Evolutionary conservation across 2,113 vertebrate species (phyloP), one percentile per base, ranked within the genome.

Genomic region (Rhinopomastus cyanomelas): DNA sequence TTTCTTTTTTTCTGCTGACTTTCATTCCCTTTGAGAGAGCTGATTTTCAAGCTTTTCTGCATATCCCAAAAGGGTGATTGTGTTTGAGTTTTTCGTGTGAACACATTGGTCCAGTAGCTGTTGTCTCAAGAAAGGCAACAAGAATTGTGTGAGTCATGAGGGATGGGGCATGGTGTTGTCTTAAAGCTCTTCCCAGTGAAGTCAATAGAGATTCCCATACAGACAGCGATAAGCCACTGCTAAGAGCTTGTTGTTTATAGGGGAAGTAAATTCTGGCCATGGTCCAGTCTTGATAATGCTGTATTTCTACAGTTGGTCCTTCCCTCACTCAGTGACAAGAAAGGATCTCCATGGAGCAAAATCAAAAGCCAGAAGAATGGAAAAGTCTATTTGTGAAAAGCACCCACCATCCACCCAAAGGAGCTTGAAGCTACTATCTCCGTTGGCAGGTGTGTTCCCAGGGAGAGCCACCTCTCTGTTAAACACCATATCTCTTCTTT

Each of bases 41-140:
- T 85, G 64, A 88, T 94, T 92, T 91, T 89, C 52, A 85, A 83
- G 78, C 16, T 92, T 83, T 88, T 81, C 73, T 89, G 66, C 71
- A 62, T 69, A 85, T 22, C 51, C 22, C 11, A 10, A 44, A 66
- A 19, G 34, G 53, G 39, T 90, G 92, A 92, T 94, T 78, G 55
- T 77, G 91, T 94, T 74, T 90, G 61, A 72, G 90, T 89, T 93
- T 95, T 86, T 66, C 71, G 16, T 48, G 36, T 78, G 85, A 83
- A 80, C 73, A 65, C 1, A 0, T 71, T 60, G 91, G 81, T 59
- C 62, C 46, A 49, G 69, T 67, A 90, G 51, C 42, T 16, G 34
- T 29, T 74, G 80, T 76, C 92, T 87, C 64, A 90, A 91, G 74
- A 86, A 79, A 75, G 69, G 59, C 74, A 71, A 67, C 72, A 93